A percentile compares a stretch with the other conserved stretches of the same genome.
These are phyloP conservation scores for Epizoanthus fatuus DNA, from an alignment of 92 coral and sea anemone species.

Conservation along the genomic window DNA sequence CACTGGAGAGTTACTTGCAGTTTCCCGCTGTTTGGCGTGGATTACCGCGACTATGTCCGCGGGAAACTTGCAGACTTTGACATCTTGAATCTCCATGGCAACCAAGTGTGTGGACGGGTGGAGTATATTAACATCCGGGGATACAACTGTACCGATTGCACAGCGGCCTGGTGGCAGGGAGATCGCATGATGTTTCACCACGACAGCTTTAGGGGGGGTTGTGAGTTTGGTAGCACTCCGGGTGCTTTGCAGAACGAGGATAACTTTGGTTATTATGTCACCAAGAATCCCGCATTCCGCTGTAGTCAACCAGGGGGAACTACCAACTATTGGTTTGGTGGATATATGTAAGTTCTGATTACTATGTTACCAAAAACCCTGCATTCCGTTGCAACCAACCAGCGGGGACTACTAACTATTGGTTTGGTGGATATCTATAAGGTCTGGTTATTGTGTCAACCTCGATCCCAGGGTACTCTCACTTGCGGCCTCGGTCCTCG, in stretches of 20 bases:
- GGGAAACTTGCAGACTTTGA: constrained; percentile 15
- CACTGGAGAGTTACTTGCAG: constrained; percentile 62
- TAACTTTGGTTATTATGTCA: constrained; percentile 33
- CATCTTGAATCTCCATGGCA: neutral
- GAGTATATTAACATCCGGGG: constrained; percentile 58
- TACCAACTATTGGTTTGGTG: constrained; percentile 52
- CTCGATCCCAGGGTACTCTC: too few species aligned
- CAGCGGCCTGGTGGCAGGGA: constrained; percentile 53
- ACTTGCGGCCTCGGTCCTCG: too few species aligned
- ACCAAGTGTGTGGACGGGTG: constrained; percentile 4
- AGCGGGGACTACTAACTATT: too few species aligned
- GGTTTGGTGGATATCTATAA: too few species aligned
- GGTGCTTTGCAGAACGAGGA: constrained; percentile 17
- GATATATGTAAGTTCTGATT: constrained; percentile 13
- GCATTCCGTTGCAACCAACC: too few species aligned
- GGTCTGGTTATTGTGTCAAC: too few species aligned
- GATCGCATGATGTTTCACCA: constrained; percentile 2
- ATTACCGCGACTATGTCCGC: constrained; percentile 35
- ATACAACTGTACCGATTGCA: constrained; percentile 46
- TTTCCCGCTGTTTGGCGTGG: constrained; percentile 39
- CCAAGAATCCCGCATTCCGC: constrained; percentile 26
- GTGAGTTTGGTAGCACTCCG: constrained; percentile 24
- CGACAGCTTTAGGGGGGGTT: constrained; percentile 23
- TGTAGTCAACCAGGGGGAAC: neutral
- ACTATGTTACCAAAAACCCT: constrained; percentile 9